Evolutionary conservation across 2,113 vertebrate species (phyloP).

Genomic region (Emydura subglobosa): DNA sequence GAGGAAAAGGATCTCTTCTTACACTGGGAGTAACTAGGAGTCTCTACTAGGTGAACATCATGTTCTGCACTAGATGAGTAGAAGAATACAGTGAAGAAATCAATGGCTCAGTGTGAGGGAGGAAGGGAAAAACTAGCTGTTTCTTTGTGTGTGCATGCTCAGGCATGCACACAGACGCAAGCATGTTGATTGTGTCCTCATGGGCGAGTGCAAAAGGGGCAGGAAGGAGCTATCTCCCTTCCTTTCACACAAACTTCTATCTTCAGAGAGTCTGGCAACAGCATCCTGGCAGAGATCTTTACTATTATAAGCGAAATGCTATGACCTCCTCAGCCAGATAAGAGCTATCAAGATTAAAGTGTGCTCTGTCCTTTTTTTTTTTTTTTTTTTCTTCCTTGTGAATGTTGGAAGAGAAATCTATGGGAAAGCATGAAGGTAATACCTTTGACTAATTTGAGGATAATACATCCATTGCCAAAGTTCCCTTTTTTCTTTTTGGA

Average conservation of each 20-base stretch:
- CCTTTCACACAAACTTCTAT: neutral
- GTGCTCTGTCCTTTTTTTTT: neutral
- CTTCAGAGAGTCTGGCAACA: neutral
- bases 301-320: neutral
- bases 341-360: neutral
- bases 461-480: neutral
- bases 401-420: too few relatives aligned
- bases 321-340: neutral
- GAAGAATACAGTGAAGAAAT: neutral
- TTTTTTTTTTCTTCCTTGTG: too few relatives aligned
- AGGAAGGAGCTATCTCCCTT: neutral
- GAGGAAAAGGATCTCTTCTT: neutral
- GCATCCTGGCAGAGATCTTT: neutral
- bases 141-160: too few relatives aligned
- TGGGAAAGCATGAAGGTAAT: neutral
- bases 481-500: neutral
- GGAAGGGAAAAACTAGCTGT: neutral
- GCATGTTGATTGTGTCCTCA: neutral
- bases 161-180: neutral
- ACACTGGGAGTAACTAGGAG: neutral
- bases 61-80: fast-evolving
- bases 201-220: neutral
- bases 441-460: neutral
- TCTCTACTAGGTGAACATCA: neutral
- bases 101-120: neutral